Evolutionary conservation across 2,113 vertebrate genomes (phyloP).

Genomic region (Mandrillus leucophaeus): DNA sequence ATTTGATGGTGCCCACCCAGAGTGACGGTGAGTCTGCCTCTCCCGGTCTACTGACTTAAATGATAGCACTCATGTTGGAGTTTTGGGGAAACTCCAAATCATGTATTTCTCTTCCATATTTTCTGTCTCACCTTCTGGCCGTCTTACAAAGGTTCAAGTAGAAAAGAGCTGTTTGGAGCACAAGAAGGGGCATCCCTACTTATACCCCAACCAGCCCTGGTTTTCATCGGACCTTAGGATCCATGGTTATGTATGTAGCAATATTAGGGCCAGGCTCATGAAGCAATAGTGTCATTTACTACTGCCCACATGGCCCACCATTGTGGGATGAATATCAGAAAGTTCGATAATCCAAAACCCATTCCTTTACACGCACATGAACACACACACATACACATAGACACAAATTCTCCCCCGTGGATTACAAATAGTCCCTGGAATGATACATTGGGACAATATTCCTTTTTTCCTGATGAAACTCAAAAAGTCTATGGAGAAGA

Average conservation of each 20-base stretch:
- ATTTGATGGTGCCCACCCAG: too few relatives aligned
- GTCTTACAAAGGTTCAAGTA: not conserved
- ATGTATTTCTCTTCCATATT: not conserved
- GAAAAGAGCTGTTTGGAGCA: not conserved
- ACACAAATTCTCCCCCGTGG: not conserved
- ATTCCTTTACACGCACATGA: not conserved
- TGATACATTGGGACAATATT: not conserved
- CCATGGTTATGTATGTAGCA: not conserved
- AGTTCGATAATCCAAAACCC: not conserved
- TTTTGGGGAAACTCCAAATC: not conserved
- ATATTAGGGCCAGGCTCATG: not conserved
- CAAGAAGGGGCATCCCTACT: not conserved
- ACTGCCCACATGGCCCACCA: not conserved
- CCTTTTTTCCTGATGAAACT: not conserved
- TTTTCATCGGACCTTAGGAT: not conserved
- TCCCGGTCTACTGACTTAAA: too few relatives aligned
- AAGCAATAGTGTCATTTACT: not conserved
- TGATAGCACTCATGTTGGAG: not conserved
- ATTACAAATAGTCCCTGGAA: not conserved
- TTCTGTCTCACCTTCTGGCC: not conserved
- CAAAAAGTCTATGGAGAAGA: not conserved
- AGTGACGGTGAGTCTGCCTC: too few relatives aligned
- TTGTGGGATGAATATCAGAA: not conserved
- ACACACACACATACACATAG: too few relatives aligned
- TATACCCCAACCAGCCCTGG: too few relatives aligned